phyloP scores from a whole-genome alignment of 1,140 invertebrate genomes.

The Conus betulinus region DNA sequence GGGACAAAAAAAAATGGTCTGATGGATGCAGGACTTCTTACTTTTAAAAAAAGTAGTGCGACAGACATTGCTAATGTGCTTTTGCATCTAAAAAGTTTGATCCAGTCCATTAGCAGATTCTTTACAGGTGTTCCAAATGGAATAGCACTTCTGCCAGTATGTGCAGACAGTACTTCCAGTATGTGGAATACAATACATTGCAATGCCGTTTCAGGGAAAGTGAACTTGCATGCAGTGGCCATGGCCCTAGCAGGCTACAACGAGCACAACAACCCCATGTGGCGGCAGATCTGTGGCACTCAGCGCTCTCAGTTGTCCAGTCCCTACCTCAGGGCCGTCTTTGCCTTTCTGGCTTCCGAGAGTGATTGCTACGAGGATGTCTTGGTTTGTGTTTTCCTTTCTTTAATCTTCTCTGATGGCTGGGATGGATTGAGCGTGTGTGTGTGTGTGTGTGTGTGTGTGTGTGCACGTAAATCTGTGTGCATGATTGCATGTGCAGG shows the following conservation, averaged over 20 bases:
- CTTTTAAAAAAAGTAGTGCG: too few species aligned
- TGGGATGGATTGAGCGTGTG: neutral
- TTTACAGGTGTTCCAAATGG: too few species aligned
- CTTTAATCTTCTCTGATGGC: neutral
- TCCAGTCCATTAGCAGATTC: too few species aligned
- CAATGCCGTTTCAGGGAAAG: too few species aligned
- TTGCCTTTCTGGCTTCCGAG: slow-evolving; percentile 91
- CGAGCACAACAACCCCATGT: slow-evolving; percentile 88
- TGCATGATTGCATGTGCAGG: neutral
- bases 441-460: slow-evolving; percentile 4
- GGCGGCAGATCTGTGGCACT: slow-evolving; percentile 86
- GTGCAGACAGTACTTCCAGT: too few species aligned
- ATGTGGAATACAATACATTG: too few species aligned
- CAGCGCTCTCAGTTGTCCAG: slow-evolving; percentile 85
- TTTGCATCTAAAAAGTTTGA: too few species aligned
- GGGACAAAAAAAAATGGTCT: too few species aligned
- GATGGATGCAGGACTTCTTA: too few species aligned
- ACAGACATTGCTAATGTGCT: too few species aligned
- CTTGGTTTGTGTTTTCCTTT: neutral
- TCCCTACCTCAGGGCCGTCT: slow-evolving; percentile 93
- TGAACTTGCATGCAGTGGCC: slow-evolving; percentile 80
- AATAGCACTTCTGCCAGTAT: too few species aligned
- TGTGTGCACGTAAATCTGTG: slow-evolving; percentile 15
- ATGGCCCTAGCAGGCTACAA: slow-evolving; percentile 92
- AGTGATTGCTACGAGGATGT: slow-evolving; percentile 81